Conservation (phyloP, 2,797 vertebrate genomes). For the Lacerta viridis region DNA sequence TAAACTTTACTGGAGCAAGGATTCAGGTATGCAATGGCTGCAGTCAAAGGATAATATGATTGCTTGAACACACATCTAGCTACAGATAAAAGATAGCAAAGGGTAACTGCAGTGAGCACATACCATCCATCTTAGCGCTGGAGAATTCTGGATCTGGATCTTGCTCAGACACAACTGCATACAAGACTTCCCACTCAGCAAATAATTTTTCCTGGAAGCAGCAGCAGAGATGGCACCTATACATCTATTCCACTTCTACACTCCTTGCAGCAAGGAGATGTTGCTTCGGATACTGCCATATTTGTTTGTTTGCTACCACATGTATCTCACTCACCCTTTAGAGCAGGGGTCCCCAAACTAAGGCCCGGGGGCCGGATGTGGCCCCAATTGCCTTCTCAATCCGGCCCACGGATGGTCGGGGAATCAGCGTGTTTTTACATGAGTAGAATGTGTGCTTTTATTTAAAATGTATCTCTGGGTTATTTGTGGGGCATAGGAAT, state of each 20-base stretch:
- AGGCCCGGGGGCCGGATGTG: too few relatives aligned
- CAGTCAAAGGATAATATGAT: neutral
- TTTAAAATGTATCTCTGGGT: too few relatives aligned
- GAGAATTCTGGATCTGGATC: neutral
- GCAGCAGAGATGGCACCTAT: neutral
- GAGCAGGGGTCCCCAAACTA: neutral
- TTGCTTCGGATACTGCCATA: too few relatives aligned
- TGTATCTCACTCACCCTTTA: neutral
- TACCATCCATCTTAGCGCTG: neutral
- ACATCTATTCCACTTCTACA: neutral
- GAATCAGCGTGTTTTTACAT: too few relatives aligned
- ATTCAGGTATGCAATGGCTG: accelerated
- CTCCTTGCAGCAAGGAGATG: neutral
- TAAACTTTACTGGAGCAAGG: neutral
- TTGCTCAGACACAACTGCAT: neutral
- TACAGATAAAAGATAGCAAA: neutral
- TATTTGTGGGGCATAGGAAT: too few relatives aligned
- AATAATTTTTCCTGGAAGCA: neutral
- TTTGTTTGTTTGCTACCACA: neutral
- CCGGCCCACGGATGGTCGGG: too few relatives aligned
- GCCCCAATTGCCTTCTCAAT: too few relatives aligned
- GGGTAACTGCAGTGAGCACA: neutral
- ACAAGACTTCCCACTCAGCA: neutral
- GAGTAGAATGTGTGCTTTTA: too few relatives aligned
- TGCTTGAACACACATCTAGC: neutral